Evolutionary conservation across 1,140 invertebrate species (phyloP).

Genomic region (Ruditapes philippinarum): DNA sequence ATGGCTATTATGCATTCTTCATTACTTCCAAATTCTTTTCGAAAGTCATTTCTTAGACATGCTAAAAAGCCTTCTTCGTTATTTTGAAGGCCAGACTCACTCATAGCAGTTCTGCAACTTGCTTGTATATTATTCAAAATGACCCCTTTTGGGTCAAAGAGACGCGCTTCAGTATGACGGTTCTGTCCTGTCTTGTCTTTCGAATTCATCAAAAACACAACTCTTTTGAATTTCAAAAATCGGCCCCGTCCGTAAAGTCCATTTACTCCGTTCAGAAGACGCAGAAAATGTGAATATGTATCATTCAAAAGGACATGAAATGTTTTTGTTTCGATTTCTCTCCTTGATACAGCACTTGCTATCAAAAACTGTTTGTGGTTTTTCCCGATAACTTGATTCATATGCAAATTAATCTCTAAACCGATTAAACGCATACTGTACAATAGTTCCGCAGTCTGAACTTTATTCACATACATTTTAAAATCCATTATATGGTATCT

Average conservation of each 20-base stretch:
- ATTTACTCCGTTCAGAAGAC: background rate
- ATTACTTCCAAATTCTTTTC: background rate
- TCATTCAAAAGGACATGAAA: background rate
- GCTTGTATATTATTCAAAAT: background rate
- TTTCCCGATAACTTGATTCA: background rate
- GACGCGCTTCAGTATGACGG: background rate
- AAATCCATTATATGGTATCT: no score
- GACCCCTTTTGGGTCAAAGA: background rate
- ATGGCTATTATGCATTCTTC: background rate
- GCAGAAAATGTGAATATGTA: background rate
- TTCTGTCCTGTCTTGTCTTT: background rate
- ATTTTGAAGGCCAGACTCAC: background rate
- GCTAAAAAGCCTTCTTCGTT: background rate
- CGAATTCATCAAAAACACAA: background rate
- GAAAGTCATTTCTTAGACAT: background rate
- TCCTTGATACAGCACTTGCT: background rate
- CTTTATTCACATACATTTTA: background rate
- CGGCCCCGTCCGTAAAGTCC: background rate
- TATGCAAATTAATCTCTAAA: background rate
- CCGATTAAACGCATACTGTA: background rate
- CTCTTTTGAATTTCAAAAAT: background rate
- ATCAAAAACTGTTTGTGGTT: constrained; percentile 19
- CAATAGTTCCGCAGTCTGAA: background rate
- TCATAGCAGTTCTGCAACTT: no score
- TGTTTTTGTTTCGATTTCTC: background rate